Conservation (phyloP, 2,113 vertebrate species). For the Pedetes capensis region DNA sequence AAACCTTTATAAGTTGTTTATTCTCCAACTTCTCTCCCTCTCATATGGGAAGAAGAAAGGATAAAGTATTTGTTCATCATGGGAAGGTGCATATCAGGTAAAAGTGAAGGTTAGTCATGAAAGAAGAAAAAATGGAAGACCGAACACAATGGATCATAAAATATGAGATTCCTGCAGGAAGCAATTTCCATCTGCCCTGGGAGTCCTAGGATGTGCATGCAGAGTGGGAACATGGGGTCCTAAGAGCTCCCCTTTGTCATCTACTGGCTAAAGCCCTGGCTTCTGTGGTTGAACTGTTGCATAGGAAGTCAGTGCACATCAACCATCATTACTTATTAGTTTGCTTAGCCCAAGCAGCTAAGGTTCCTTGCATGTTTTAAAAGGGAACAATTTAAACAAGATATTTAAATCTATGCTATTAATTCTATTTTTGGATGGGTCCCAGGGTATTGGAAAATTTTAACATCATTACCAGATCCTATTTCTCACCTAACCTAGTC, state of each 20-base stretch:
- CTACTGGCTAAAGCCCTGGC: not conserved
- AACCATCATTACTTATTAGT: not conserved
- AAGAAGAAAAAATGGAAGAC: not conserved
- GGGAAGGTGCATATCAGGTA: not conserved
- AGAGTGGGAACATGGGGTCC: not conserved
- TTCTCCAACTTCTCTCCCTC: not conserved
- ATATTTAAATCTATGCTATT: not conserved
- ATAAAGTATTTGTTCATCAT: not conserved
- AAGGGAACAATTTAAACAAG: slow-evolving; percentile 27
- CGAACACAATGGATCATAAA: not conserved
- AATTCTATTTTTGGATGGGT: not conserved
- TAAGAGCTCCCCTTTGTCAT: not conserved
- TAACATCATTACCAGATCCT: not conserved
- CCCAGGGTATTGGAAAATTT: not conserved
- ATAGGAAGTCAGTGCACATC: not conserved
- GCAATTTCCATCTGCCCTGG: not conserved
- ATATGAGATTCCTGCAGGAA: not conserved
- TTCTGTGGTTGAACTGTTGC: not conserved
- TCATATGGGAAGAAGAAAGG: not conserved
- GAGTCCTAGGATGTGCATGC: not conserved
- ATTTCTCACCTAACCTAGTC: not conserved
- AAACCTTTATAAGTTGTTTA: not conserved
- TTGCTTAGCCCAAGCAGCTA: not conserved
- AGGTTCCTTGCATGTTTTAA: not conserved
- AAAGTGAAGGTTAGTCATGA: not conserved